Evolutionary conservation across 1,140 invertebrate genomes (phyloP), one percentile per base, ranked within the genome.

Genomic region (Aphaenogaster floridana): DNA sequence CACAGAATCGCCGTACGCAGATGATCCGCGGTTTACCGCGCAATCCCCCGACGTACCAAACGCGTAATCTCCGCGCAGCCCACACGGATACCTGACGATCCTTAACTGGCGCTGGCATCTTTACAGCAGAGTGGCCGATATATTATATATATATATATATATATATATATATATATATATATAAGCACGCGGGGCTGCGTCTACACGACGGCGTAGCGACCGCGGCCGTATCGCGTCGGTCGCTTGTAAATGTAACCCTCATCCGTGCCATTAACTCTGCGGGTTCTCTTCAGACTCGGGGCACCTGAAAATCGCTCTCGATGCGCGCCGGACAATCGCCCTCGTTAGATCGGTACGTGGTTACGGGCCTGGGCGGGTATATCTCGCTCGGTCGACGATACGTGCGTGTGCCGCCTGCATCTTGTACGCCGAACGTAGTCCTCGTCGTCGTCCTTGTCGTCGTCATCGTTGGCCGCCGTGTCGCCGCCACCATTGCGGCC

Each of bases 261-360:
- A 42, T 45, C 45, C 66, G 85, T 69, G 54, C 66, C 64, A 86
- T 86, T 86, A 86, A 83, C 77, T 86, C 52, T 52, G 54, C 66
- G 50, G 42, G 39, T 72, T 45, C 50, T 34, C n/a, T 11, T 59
- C 52, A 15, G 63, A 78, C 66, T 61, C 66, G 61, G 68, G 78
- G 77, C 64, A 84, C 69, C 63, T 90, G 89, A 91, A 91, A 92
- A 92, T 91, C 84, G 83, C 72, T 90, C 84, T 88, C 78, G 69
- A 77, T 85, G 21, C 69, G 21, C 86, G 81, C 81, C 42, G 86
- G 86, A 91, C 93, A 93, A 94, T 94, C 93, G 88, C 36, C 86
- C 91, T 90, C 88, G 90, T 93, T 90, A 91, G 91, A 92, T 93
- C 86, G 89, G 83, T 83, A 87, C 87, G 69, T 77, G 86, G 76